These are phyloP conservation scores for Pantala flavescens DNA, from an alignment of 1,140 invertebrate genomes.

Conservation along the genomic window DNA sequence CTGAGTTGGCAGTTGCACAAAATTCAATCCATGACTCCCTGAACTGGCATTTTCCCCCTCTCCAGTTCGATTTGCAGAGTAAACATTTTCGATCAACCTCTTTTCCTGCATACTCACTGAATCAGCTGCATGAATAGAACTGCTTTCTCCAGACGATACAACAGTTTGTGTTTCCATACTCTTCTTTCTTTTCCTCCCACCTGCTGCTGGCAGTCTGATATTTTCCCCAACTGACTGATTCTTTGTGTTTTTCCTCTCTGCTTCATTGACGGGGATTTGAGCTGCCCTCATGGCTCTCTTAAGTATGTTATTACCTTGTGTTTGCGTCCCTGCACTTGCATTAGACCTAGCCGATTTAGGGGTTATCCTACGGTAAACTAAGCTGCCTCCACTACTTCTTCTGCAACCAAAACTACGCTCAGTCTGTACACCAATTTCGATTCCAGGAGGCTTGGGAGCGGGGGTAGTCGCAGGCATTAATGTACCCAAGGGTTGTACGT, in stretches of 20 bases:
- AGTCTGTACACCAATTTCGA: constrained; percentile 33
- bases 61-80: background rate
- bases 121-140: background rate
- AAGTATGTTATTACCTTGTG: constrained; percentile 28
- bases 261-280: constrained; percentile 15
- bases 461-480: background rate
- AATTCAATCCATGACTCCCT: no score
- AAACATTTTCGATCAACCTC: no score
- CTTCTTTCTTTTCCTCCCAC: constrained; percentile 20
- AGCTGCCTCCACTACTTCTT: constrained; percentile 27
- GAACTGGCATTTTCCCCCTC: background rate
- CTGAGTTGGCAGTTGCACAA: no score
- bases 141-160: constrained; percentile 19
- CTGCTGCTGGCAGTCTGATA: no score
- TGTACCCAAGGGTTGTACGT: background rate
- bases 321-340: constrained; percentile 40
- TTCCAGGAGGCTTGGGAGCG: background rate
- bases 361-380: constrained; percentile 23
- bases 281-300: constrained; percentile 24
- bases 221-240: background rate
- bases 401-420: constrained; percentile 26
- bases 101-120: no score
- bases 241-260: constrained; percentile 13
- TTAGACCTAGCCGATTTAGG: constrained; percentile 31
- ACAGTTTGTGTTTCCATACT: constrained; percentile 25